Percentiles rank a stretch among this genome's conserved stretches.
Conservation (phyloP, 2,113 vertebrate genomes). For the Lipotes vexillifer region DNA sequence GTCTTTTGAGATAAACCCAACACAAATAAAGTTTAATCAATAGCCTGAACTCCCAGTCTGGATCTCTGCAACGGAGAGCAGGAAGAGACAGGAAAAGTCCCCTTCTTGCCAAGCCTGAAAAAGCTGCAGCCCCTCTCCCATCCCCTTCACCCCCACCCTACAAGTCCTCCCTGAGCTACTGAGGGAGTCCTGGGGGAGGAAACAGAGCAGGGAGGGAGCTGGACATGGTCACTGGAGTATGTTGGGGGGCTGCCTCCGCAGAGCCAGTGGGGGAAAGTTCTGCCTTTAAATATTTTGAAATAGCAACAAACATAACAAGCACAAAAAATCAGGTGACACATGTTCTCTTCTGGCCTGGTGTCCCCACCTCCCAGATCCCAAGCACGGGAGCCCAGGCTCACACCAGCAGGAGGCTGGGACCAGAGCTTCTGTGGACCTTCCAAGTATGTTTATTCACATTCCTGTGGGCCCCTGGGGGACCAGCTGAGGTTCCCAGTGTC, state of each 20-base stretch:
- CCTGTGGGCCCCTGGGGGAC: neutral
- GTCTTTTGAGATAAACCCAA: neutral
- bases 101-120: neutral
- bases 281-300: neutral
- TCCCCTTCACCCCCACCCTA: neutral
- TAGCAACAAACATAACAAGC: neutral
- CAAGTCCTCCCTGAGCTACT: neutral
- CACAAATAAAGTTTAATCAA: neutral
- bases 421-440: neutral
- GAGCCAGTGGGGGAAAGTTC: neutral
- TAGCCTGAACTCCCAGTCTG: neutral
- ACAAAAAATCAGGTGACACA: neutral
- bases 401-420: slow-evolving; percentile 2
- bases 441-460: slow-evolving; percentile 16
- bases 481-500: neutral
- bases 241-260: neutral
- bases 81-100: neutral
- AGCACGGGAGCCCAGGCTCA: neutral
- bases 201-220: neutral
- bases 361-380: neutral
- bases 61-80: neutral
- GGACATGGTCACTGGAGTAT: neutral
- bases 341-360: neutral
- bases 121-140: neutral
- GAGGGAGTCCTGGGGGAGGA: neutral